These are phyloP conservation scores for Brenthis hecate DNA, from an alignment of 2,888 invertebrate genomes.

Conservation along the genomic window DNA sequence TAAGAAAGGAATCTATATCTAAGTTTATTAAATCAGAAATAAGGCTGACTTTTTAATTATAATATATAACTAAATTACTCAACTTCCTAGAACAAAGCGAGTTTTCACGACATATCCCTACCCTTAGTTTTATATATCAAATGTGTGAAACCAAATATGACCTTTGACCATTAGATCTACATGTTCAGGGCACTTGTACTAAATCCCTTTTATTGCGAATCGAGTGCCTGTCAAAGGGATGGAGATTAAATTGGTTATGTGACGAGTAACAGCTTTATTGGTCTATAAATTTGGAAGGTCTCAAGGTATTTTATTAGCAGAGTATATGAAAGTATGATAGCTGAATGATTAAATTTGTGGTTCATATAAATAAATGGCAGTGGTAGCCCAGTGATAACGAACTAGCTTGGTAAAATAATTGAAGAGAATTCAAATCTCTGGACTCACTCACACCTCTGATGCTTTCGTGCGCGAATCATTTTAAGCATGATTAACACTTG, in stretches of 20 bases:
- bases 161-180: constrained; percentile 21
- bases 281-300: constrained; percentile 59
- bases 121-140: constrained; percentile 1
- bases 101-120: neutral
- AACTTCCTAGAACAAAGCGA: neutral
- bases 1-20: too few species aligned
- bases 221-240: constrained; percentile 44
- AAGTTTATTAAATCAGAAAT: too few species aligned
- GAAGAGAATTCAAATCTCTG: too few species aligned
- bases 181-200: constrained; percentile 28
- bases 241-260: constrained; percentile 72
- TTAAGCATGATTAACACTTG: too few species aligned
- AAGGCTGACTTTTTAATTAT: too few species aligned
- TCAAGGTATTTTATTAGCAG: constrained; percentile 66
- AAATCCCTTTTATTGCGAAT: constrained; percentile 46
- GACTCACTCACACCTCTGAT: too few species aligned
- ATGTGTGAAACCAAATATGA: constrained; percentile 14
- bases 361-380: neutral
- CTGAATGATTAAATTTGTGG: constrained; percentile 36
- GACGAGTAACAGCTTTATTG: constrained; percentile 70
- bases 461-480: too few species aligned
- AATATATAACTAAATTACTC: too few species aligned
- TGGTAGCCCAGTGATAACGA: too few species aligned
- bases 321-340: constrained; percentile 59
- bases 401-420: too few species aligned